phyloP scores from a whole-genome alignment of 2,113 vertebrate species.

The Oryzias melastigma region DNA sequence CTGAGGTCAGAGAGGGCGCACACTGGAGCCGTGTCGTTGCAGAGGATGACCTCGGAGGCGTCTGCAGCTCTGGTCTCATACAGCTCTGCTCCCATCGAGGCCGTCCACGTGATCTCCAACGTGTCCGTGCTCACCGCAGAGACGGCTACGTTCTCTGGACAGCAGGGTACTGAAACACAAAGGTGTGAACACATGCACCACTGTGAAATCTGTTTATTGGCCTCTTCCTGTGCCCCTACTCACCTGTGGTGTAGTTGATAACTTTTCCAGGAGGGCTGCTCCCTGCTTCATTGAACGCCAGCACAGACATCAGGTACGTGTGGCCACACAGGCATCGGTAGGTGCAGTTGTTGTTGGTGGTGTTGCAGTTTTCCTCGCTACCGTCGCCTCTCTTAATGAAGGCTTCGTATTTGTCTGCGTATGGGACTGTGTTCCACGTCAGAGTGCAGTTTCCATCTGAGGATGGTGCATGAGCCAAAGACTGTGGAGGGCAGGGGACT shows the following conservation, averaged over 20 bases:
- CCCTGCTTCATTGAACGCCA: conserved; percentile 85
- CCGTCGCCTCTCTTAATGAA: conserved; percentile 86
- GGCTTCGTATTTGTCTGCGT: conserved; percentile 80
- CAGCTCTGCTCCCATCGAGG: conserved; percentile 84
- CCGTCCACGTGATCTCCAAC: conserved; percentile 80
- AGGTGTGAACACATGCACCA: not conserved
- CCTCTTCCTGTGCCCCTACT: conserved; percentile 31
- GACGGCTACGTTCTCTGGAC: conserved; percentile 77
- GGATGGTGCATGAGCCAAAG: conserved; percentile 73
- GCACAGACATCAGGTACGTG: conserved; percentile 86
- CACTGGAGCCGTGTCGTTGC: conserved; percentile 81
- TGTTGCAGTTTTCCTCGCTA: conserved; percentile 83
- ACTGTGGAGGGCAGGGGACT: conserved; percentile 87
- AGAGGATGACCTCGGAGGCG: conserved; percentile 57
- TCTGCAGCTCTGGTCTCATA: conserved; percentile 80
- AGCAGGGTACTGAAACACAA: conserved; percentile 83
- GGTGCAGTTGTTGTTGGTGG: conserved; percentile 77
- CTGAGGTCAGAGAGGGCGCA: conserved; percentile 85
- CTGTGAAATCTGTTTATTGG: not conserved
- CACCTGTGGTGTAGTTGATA: conserved; percentile 87
- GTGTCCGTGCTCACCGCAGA: conserved; percentile 79
- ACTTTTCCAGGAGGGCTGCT: conserved; percentile 80
- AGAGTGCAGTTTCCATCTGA: conserved; percentile 80
- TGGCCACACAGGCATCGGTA: conserved; percentile 86
- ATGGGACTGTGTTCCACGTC: conserved; percentile 73